Evolutionary conservation across 92 coral and sea anemone species (phyloP), one percentile per base, ranked within the genome.

Genomic region (Epizoanthus illoricatus): DNA sequence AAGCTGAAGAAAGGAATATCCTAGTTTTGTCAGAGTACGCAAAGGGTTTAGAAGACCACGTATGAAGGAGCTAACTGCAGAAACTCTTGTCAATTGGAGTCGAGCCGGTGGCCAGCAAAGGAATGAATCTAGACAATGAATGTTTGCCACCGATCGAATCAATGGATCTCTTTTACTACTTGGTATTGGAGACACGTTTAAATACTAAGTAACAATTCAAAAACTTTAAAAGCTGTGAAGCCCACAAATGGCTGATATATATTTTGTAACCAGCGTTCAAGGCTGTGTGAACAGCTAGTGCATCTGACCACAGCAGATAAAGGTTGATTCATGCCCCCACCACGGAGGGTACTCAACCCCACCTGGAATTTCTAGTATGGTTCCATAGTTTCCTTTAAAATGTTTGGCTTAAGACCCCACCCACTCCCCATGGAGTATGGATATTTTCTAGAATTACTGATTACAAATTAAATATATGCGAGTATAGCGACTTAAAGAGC

Each of bases 281-380:
- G 90, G 87, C 18, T 64, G 84, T 62, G 60, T 71, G 43, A 58
- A n/a, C n/a, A n/a, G n/a, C n/a, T n/a, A n/a, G n/a, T n/a, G n/a
- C n/a, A n/a, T n/a, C n/a, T n/a, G n/a, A n/a, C n/a, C n/a, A n/a
- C n/a, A n/a, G n/a, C n/a, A n/a, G n/a, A n/a, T n/a, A n/a, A n/a
- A n/a, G n/a, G n/a, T n/a, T n/a, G n/a, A n/a, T n/a, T n/a, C n/a
- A n/a, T n/a, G n/a, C n/a, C n/a, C n/a, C n/a, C n/a, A n/a, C n/a
- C n/a, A n/a, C n/a, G n/a, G n/a, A n/a, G n/a, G n/a, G n/a, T n/a
- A n/a, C n/a, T n/a, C n/a, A n/a, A n/a, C n/a, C n/a, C n/a, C n/a
- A n/a, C n/a, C n/a, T n/a, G n/a, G n/a, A n/a, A n/a, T n/a, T n/a
- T n/a, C n/a, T n/a, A n/a, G n/a, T n/a, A n/a, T n/a, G n/a, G n/a